Conservation (phyloP, 37 sponge, comb jelly and placozoan genomes). For the Agelas oroides region DNA sequence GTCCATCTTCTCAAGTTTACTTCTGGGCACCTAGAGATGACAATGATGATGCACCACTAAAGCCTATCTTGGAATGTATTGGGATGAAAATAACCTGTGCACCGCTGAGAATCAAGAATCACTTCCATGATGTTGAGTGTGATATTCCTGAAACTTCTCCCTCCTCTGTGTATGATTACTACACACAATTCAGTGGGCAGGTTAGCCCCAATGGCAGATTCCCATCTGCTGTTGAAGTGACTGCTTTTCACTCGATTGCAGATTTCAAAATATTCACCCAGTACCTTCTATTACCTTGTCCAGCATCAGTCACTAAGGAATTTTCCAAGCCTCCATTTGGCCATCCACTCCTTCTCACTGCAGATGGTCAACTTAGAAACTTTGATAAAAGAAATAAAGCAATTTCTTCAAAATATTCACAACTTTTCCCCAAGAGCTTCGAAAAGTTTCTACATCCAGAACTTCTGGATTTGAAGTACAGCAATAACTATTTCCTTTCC, state of each 20-base stretch:
- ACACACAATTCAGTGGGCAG: background rate
- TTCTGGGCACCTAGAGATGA: background rate
- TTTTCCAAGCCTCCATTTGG: slow-evolving; percentile 49
- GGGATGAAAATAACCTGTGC: slow-evolving; percentile 60
- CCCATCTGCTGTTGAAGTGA: slow-evolving; percentile 13
- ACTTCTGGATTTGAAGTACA: background rate
- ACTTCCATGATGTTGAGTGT: slow-evolving; percentile 23
- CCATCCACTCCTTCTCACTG: slow-evolving; percentile 51
- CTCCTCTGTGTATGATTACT: slow-evolving; percentile 34
- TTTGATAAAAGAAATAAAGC: slow-evolving; percentile 47
- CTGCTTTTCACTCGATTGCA: slow-evolving; percentile 28
- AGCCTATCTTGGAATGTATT: slow-evolving; percentile 31
- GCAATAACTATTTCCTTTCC: slow-evolving; percentile 7
- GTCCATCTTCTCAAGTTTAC: slow-evolving; percentile 16
- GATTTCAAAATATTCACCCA: slow-evolving; percentile 14
- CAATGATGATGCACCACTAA: background rate
- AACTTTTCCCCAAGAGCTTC: slow-evolving; percentile 2
- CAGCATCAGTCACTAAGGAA: no score
- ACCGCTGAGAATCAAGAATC: slow-evolving; percentile 3
- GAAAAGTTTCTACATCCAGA: slow-evolving; percentile 34
- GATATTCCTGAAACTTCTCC: slow-evolving; percentile 15
- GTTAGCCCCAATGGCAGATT: background rate
- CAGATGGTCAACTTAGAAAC: slow-evolving; percentile 25
- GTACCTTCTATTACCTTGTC: background rate
- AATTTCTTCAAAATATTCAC: slow-evolving; percentile 18